Percentiles rank a stretch among this genome's conserved stretches.
Conservation (phyloP, 2,888 invertebrate species). For the Drosophila aldrichi region DNA sequence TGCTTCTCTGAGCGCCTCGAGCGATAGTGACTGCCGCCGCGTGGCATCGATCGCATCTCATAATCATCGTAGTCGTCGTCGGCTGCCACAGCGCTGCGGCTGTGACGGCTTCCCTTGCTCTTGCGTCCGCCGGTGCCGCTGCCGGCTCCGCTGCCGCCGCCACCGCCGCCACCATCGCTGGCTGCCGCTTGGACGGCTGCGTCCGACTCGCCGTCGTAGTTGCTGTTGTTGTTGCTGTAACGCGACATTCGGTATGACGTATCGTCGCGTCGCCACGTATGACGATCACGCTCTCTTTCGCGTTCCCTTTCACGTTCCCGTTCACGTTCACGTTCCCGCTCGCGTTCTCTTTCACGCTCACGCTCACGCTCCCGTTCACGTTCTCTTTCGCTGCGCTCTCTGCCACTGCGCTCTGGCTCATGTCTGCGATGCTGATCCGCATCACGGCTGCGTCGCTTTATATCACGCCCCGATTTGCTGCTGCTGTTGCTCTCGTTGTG, state of each 20-base stretch:
- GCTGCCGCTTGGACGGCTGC: constrained; percentile 17
- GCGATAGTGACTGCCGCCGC: constrained; percentile 42
- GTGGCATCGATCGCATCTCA: constrained; percentile 33
- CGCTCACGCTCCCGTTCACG: constrained; percentile 25
- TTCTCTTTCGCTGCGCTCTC: constrained; percentile 30
- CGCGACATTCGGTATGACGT: constrained; percentile 49
- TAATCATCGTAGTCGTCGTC: constrained; percentile 64
- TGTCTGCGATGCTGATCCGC: constrained; percentile 28
- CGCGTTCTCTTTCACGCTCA: constrained; percentile 21
- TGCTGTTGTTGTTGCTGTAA: constrained; percentile 62
- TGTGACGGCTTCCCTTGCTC: constrained; percentile 55
- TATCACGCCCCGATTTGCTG: constrained; percentile 50
- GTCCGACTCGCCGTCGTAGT: constrained; percentile 67
- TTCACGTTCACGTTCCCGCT: constrained; percentile 46
- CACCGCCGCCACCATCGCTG: constrained; percentile 35
- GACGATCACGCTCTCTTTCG: constrained; percentile 45
- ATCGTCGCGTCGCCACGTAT: constrained; percentile 64
- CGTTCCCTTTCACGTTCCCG: constrained; percentile 25
- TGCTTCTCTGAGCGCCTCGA: constrained; percentile 74
- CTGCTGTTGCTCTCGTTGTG: constrained; percentile 48
- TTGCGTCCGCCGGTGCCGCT: constrained; percentile 50
- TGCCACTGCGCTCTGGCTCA: constrained; percentile 35
- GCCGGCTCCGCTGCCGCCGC: background rate
- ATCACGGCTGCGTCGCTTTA: constrained; percentile 58
- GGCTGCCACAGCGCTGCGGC: constrained; percentile 49